Evolutionary conservation across 2,888 invertebrate species (phyloP).

Genomic region (Rhingia rostrata): DNA sequence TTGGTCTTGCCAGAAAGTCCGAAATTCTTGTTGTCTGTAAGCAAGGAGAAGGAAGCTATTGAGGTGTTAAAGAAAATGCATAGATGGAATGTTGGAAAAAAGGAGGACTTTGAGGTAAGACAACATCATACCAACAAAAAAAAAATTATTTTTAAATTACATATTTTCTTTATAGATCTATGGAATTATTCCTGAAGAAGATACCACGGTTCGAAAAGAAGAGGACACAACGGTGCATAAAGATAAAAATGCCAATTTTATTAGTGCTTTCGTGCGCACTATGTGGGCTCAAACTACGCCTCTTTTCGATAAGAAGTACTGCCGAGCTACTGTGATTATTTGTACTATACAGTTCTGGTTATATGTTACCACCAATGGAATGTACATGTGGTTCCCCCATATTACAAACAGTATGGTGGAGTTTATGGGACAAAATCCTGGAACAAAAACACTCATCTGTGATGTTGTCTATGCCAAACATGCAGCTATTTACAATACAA

Average conservation of each 20-base stretch:
- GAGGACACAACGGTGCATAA: not conserved
- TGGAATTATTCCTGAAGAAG: slow-evolving; percentile 76
- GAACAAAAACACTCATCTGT: slow-evolving; percentile 77
- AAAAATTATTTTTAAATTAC: not conserved
- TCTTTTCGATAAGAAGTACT: slow-evolving; percentile 78
- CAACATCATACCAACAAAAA: not conserved
- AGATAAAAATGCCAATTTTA: slow-evolving; percentile 72
- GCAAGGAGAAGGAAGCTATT: slow-evolving; percentile 77
- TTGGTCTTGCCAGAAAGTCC: slow-evolving; percentile 80
- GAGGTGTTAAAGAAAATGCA: slow-evolving; percentile 78
- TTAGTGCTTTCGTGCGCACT: slow-evolving; percentile 75
- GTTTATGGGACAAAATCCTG: slow-evolving; percentile 77
- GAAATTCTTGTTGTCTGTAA: slow-evolving; percentile 78
- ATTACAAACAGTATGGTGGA: slow-evolving; percentile 79
- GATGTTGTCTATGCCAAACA: slow-evolving; percentile 77
- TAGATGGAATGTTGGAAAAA: slow-evolving; percentile 76
- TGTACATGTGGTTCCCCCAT: slow-evolving; percentile 81
- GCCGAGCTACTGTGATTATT: slow-evolving; percentile 78
- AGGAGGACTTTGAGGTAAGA: slow-evolving; percentile 72
- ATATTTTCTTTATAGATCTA: slow-evolving; percentile 65
- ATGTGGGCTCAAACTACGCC: slow-evolving; percentile 81
- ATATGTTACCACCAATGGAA: slow-evolving; percentile 78
- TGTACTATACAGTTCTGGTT: slow-evolving; percentile 80
- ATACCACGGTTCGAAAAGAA: slow-evolving; percentile 47
- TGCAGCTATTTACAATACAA: slow-evolving; percentile 67